Evolutionary conservation across 2,113 vertebrate genomes (phyloP), one percentile per base, ranked within the genome.

Genomic region (Promerops cafer): DNA sequence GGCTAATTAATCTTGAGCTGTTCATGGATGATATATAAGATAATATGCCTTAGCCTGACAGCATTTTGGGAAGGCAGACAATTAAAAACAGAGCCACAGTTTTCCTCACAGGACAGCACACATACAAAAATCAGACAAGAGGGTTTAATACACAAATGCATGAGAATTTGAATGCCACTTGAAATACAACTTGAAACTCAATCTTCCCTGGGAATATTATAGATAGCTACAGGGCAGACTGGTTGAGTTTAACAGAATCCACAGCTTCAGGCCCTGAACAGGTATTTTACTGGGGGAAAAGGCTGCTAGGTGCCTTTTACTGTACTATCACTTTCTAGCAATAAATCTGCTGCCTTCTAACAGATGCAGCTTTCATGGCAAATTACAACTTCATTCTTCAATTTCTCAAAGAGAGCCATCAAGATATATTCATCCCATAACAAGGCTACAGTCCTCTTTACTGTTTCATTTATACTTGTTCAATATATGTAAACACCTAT

Each of bases 1-100:
- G 93, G 64, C 89, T 97, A 97, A 97, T 97, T 97, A 96, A 97
- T 98, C 91, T 97, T 96, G 63, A 94, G 82, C 81, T 66, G n/a
- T 37, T 94, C 88, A 22, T 70, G 83, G 49, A 61, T 95, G 83
- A 95, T 91, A 45, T 68, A 82, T 77, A 96, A 91, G 82, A 87
- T n/a, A 95, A 92, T 79, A 94, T 57, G 89, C 82, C 35, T 95
- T 90, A 95, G 91, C 56, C 65, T 86, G 79, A 83, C 86, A 96
- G 90, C 42, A 23, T 71, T 81, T 95, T 81, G 76, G 70, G 83
- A 88, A 93, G 72, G 61, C 82, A 81, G n/a, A 70, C 78, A 94
- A 93, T 84, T 95, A 79, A 91, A 95, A 89, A 91, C 3, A 1
- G 39, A 94, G 44, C 28, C 69, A 69, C 5, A 4, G 28, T 94